Evolutionary conservation across 2,888 invertebrate species (phyloP), one percentile per base, ranked within the genome.

Genomic region (Sarcophaga subvicina): DNA sequence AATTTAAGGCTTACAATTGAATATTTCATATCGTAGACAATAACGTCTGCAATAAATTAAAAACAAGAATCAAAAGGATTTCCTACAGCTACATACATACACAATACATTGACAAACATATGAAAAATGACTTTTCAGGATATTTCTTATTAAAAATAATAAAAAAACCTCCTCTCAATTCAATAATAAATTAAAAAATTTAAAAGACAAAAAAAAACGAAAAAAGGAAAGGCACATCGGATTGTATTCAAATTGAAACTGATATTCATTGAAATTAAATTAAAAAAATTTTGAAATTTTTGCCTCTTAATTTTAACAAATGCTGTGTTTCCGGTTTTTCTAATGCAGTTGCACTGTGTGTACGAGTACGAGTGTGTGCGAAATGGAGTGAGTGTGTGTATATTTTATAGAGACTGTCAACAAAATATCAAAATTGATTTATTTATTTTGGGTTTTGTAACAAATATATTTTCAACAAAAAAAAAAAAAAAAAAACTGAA

Each of bases 361-460:
- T 6, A 37, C 37, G 37, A 37, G 6, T 37, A 37, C 37, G 37
- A 37, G 37, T 37, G 27, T 5, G 4, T 37, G 8, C 37, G 37
- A 37, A 11, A 3, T 49, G 17, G 4, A 54, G 2, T 14, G 12
- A 14, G 54, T 54, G 54, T 12, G 11, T 5, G 54, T 12, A 10
- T 17, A 17, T 54, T 54, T 54, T 54, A 54, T 60, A 22, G 59
- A 54, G 37, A 60, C 78, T 84, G 87, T 84, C 87, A 87, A 76
- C 87, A 84, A 79, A 87, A 84, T 81, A 77, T 80, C 81, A 84
- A 84, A 37, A 84, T 87, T 87, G 87, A 87, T 87, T 87, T 87
- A 87, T 87, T 82, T 82, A 45, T 11, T 81, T 59, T 17, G 4
- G 14, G 76, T 71, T 77, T 66, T 83, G 83, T 78, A 78, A 72